Conservation (phyloP, 2,888 invertebrate species). For the Allolobophora icterica region DNA sequence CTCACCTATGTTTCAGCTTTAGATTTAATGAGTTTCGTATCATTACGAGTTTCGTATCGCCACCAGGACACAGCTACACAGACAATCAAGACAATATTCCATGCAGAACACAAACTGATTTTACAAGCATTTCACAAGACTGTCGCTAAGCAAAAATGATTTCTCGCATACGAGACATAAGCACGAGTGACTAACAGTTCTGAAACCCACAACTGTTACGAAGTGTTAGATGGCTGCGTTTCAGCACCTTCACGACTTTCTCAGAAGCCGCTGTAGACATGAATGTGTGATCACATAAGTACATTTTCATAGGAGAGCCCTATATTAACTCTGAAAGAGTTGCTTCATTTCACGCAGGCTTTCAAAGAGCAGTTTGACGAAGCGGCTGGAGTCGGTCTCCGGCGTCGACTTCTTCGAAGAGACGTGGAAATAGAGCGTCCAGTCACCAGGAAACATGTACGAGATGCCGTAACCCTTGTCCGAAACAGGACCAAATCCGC, state of each 20-base stretch:
- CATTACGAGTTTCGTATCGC: neutral
- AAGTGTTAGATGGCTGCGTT: neutral
- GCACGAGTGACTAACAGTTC: neutral
- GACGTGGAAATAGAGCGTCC: conserved; percentile 68
- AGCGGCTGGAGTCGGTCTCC: conserved; percentile 62
- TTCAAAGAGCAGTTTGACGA: conserved; percentile 59
- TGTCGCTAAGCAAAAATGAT: neutral
- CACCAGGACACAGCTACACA: no score
- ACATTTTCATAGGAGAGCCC: neutral
- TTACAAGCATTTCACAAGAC: neutral
- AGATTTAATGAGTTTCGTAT: neutral
- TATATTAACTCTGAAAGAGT: conserved; percentile 54
- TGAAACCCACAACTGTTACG: neutral
- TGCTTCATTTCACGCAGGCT: conserved; percentile 64
- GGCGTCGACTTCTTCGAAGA: conserved; percentile 65
- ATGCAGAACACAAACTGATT: neutral
- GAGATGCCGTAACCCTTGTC: conserved; percentile 66
- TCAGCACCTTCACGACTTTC: neutral
- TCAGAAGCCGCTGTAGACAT: neutral
- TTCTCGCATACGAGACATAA: neutral
- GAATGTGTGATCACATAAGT: neutral
- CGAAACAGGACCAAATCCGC: conserved; percentile 69
- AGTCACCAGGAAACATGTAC: conserved; percentile 68
- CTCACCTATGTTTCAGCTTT: no score
- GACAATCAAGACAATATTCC: neutral